Percentiles rank a stretch among this genome's conserved stretches.
Conservation (phyloP, 2,888 invertebrate genomes). For the Oligia fasciuncula region DNA sequence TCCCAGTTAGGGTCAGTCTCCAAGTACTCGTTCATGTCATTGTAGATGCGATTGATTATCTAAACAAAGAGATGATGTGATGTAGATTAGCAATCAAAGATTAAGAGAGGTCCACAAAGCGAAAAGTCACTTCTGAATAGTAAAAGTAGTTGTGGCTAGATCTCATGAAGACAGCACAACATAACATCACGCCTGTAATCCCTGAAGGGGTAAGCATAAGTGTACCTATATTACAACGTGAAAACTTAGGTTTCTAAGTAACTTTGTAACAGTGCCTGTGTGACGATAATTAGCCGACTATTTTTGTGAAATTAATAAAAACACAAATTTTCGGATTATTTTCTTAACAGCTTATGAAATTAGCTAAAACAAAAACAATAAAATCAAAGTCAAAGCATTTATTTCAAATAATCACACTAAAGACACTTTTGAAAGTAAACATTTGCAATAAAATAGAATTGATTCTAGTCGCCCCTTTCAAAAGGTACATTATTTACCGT, state of each 20-base stretch:
- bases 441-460: not conserved
- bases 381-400: not conserved
- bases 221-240: not conserved
- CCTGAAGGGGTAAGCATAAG: not conserved
- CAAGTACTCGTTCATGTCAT: slow-evolving; percentile 82
- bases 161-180: not conserved
- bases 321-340: too few species aligned
- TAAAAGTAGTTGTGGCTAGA: not conserved
- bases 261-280: not conserved
- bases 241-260: not conserved
- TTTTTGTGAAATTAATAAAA: not conserved
- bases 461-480: not conserved
- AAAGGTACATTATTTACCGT: not conserved
- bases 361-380: not conserved
- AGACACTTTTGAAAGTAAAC: not conserved
- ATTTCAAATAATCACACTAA: not conserved
- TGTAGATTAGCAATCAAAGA: not conserved
- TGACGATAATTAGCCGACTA: not conserved
- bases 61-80: slow-evolving; percentile 48
- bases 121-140: not conserved
- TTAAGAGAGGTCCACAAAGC: not conserved
- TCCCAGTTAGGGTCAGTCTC: slow-evolving; percentile 81
- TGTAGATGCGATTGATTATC: slow-evolving; percentile 75
- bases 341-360: not conserved
- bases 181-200: not conserved